Evolutionary conservation across 2,113 vertebrate genomes (phyloP), one percentile per base, ranked within the genome.

Genomic region (Bolborhynchus lineola): DNA sequence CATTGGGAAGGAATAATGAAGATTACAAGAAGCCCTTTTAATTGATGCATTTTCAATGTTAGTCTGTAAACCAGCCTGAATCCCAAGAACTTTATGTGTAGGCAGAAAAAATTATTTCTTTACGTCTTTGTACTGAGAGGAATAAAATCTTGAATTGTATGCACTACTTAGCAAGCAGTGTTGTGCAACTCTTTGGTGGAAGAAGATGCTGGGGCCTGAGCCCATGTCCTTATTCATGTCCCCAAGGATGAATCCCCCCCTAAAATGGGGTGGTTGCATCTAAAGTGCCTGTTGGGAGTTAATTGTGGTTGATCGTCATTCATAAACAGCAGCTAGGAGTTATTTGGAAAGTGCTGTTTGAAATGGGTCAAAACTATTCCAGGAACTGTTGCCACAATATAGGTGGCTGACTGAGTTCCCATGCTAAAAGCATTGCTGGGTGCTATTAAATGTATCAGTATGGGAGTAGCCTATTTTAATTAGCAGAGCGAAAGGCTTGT

Each of bases 21-120:
- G 57, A 77, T 46, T 79, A 39, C 39, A 64, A 89, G 49, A 72
- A 82, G 17, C 5, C 24, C 47, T 92, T 90, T 85, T 94, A 92
- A 90, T 65, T 59, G 46, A 77, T 80, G 26, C 10, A 50, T 74
- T 93, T 94, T 88, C 92, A 92, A 88, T 82, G 29, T 70, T 86
- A 74, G 24, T 53, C 31, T 83, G 49, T 82, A 74, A 82, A 92
- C 65, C 15, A 65, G 42, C 53, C 31, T 77, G 82, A 81, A 92
- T 75, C 25, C 37, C 31, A 39, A 86, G 31, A 70, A 64, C 11
- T 84, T 77, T n/a, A 64, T 67, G 11, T 59, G 37, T 67, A 77
- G 33, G n/a, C 47, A 79, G 69, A 44, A 93, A 37, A 37, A 84
- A 46, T 25, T 63, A 28, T 90, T 67, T 86, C 19, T 76, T 47